phyloP scores from a whole-genome alignment of 2,888 invertebrate species.

The Julus scanicus region DNA sequence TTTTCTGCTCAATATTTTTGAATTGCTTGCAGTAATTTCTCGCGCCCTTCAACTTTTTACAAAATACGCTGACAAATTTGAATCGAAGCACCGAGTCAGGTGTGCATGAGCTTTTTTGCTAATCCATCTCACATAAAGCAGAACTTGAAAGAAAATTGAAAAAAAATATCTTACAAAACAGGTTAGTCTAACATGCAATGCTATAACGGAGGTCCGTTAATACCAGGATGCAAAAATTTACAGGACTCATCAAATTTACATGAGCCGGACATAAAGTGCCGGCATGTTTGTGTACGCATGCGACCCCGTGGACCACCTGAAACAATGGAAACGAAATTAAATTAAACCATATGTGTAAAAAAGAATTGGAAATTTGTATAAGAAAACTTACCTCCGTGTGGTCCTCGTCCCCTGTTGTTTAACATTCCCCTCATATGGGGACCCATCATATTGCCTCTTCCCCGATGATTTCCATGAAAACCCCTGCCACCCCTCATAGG shows the following conservation, averaged over 20 bases:
- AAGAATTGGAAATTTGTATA: background rate
- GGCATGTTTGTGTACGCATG: constrained; percentile 68
- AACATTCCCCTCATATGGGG: constrained; percentile 16
- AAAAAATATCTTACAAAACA: background rate
- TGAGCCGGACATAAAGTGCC: constrained; percentile 82
- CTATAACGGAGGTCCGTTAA: constrained; percentile 57
- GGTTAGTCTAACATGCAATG: constrained; percentile 17
- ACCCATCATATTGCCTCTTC: constrained; percentile 51
- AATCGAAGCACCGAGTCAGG: background rate
- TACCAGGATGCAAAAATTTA: constrained; percentile 82
- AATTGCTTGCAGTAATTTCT: background rate
- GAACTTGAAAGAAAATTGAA: background rate
- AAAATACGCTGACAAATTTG: background rate
- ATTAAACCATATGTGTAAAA: background rate
- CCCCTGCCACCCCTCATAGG: constrained; percentile 59
- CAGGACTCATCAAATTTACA: constrained; percentile 86
- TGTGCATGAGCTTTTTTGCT: background rate
- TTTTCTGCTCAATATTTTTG: background rate
- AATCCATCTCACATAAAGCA: background rate
- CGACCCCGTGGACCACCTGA: constrained; percentile 26
- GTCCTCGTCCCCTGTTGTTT: constrained; percentile 65
- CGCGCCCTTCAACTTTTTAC: background rate
- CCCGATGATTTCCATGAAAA: constrained; percentile 39
- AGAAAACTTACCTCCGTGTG: constrained; percentile 69
- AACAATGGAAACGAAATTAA: background rate